phyloP scores from a whole-genome alignment of 2,888 invertebrate species.

The Aquatica leii region DNA sequence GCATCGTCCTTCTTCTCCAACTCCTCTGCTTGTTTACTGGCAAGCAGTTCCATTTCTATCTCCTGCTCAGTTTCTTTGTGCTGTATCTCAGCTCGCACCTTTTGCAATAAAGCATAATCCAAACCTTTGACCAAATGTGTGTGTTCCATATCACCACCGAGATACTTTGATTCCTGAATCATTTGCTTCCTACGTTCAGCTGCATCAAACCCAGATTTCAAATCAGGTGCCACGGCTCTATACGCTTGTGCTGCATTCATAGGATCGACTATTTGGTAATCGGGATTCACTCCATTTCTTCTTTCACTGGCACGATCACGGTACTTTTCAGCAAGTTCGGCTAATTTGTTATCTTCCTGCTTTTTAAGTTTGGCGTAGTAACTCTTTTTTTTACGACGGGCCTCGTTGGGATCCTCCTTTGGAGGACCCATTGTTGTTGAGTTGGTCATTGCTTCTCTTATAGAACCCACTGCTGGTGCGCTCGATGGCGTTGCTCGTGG shows the following conservation, averaged over 20 bases:
- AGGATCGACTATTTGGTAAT: conserved; percentile 83
- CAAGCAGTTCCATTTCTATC: conserved; percentile 79
- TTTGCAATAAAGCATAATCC: conserved; percentile 90
- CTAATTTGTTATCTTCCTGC: conserved; percentile 93
- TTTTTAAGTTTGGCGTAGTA: conserved; percentile 94
- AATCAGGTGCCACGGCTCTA: conserved; percentile 94
- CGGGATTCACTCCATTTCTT: conserved; percentile 83
- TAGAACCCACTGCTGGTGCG: conserved; percentile 69
- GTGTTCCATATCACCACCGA: conserved; percentile 99
- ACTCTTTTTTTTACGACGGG: conserved; percentile 91
- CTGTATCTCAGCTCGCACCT: conserved; percentile 91
- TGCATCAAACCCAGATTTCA: conserved; percentile 92
- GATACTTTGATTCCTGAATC: conserved; percentile 98
- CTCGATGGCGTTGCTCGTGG: conserved; percentile 79
- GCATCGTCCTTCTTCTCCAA: conserved; percentile 56
- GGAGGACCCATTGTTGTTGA: conserved; percentile 54
- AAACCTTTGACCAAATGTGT: conserved; percentile 96
- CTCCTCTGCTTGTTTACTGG: conserved; percentile 66
- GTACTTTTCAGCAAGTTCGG: conserved; percentile 93
- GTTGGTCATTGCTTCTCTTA: conserved; percentile 75
- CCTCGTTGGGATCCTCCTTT: conserved; percentile 79
- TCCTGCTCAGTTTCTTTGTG: conserved; percentile 84
- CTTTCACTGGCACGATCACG: conserved; percentile 91
- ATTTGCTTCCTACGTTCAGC: conserved; percentile 94
- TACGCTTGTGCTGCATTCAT: conserved; percentile 77